phyloP scores from a whole-genome alignment of 1,140 invertebrate species.

The Argopecten irradians region DNA sequence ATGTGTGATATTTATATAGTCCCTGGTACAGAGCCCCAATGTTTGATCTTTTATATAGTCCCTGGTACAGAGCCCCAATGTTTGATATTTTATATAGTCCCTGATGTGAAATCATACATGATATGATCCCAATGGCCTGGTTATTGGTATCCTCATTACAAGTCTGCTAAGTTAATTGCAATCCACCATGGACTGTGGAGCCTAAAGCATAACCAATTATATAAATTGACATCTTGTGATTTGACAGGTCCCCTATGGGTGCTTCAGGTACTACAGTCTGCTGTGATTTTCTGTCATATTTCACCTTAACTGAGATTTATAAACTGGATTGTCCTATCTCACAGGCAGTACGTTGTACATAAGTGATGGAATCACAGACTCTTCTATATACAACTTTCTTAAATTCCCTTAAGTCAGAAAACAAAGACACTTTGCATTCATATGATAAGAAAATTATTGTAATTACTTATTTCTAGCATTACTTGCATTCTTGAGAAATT shows the following conservation, averaged over 20 bases:
- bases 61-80: not conserved
- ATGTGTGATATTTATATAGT: not conserved
- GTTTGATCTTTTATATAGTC: not conserved
- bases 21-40: not conserved
- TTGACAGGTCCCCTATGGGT: not conserved
- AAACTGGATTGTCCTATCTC: not conserved
- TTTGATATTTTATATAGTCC: not conserved
- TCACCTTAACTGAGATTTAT: not conserved
- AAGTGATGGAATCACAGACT: too few species aligned
- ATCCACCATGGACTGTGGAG: not conserved
- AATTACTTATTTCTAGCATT: too few species aligned
- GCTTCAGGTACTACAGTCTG: not conserved
- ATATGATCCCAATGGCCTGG: too few species aligned
- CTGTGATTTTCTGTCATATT: not conserved
- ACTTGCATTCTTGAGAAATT: too few species aligned
- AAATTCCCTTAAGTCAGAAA: too few species aligned
- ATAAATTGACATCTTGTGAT: not conserved
- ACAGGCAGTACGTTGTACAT: too few species aligned
- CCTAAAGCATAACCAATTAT: conserved; percentile 9
- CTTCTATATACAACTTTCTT: too few species aligned
- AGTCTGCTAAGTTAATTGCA: not conserved
- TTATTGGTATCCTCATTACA: too few species aligned
- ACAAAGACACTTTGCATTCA: too few species aligned
- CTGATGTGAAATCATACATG: too few species aligned
- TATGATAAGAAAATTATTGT: too few species aligned